phyloP scores from a whole-genome alignment of 2,113 vertebrate species.

The Hippocampus zosterae region DNA sequence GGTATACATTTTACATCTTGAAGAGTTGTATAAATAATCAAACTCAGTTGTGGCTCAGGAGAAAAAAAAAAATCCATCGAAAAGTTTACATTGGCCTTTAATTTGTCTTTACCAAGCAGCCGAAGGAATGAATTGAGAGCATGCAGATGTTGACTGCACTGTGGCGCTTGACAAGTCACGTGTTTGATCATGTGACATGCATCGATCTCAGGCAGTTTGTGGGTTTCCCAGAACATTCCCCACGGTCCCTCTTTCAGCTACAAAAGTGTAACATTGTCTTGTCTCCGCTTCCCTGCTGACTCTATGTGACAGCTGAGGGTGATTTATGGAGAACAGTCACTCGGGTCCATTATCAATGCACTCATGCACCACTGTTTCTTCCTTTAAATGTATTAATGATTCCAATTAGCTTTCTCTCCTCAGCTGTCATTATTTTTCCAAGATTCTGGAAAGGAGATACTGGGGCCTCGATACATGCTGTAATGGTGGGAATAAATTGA shows the following conservation, averaged over 20 bases:
- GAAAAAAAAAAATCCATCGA: not conserved
- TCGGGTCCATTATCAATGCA: slow-evolving; percentile 57
- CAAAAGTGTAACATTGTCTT: slow-evolving; percentile 14
- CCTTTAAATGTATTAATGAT: slow-evolving; percentile 72
- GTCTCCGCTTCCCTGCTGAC: slow-evolving; percentile 20
- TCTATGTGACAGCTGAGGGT: slow-evolving; percentile 52
- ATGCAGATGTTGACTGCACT: slow-evolving; percentile 32
- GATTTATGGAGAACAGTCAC: slow-evolving; percentile 46
- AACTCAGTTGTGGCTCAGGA: too few species aligned
- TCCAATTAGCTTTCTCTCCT: slow-evolving; percentile 67
- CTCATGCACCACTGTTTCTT: slow-evolving; percentile 63
- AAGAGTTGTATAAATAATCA: not conserved
- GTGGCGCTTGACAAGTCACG: not conserved
- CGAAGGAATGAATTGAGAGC: slow-evolving; percentile 10
- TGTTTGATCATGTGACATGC: slow-evolving; percentile 27
- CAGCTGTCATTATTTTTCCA: slow-evolving; percentile 25
- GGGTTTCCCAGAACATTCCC: slow-evolving; percentile 2
- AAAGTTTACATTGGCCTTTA: slow-evolving; percentile 18
- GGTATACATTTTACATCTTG: not conserved
- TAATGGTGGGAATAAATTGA: slow-evolving; percentile 47
- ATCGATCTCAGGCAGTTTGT: slow-evolving; percentile 13
- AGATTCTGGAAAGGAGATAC: slow-evolving; percentile 22
- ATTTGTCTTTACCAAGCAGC: slow-evolving; percentile 26
- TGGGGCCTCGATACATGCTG: slow-evolving; percentile 35
- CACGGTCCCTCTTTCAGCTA: not conserved